These are phyloP conservation scores for Rhabdornis inornatus DNA, from an alignment of 2,113 vertebrate genomes.

Conservation along the genomic window DNA sequence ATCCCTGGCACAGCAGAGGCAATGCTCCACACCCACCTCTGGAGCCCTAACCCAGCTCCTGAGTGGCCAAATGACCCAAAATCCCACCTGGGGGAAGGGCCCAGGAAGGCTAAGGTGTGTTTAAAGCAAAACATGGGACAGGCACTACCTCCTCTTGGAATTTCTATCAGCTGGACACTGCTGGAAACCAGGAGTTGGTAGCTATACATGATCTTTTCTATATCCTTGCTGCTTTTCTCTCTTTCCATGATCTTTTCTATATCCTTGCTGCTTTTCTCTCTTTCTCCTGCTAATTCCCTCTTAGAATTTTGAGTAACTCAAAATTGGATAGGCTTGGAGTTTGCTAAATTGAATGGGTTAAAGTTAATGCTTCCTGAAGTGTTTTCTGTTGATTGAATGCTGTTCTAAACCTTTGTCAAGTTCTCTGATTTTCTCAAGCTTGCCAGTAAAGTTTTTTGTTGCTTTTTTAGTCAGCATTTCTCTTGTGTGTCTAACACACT, in stretches of 20 bases:
- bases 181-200: neutral
- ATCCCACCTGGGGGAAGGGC: neutral
- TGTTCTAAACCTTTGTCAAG: neutral
- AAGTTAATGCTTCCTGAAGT: neutral
- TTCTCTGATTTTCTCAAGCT: neutral
- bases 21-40: neutral
- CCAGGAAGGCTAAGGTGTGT: too few relatives aligned
- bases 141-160: neutral
- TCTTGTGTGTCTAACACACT: neutral
- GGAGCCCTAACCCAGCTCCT: accelerated
- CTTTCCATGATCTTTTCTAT: neutral
- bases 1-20: neutral
- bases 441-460: neutral
- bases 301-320: neutral
- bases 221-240: neutral
- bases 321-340: neutral
- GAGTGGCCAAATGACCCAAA: neutral
- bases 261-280: neutral
- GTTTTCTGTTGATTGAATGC: neutral
- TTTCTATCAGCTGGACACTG: neutral
- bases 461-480: accelerated
- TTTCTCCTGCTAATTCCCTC: neutral
- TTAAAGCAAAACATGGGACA: too few relatives aligned
- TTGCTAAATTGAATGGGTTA: neutral
- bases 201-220: neutral